Evolutionary conservation across 2,888 invertebrate genomes (phyloP), one percentile per base, ranked within the genome.

Genomic region (Dichetophora obliterata): DNA sequence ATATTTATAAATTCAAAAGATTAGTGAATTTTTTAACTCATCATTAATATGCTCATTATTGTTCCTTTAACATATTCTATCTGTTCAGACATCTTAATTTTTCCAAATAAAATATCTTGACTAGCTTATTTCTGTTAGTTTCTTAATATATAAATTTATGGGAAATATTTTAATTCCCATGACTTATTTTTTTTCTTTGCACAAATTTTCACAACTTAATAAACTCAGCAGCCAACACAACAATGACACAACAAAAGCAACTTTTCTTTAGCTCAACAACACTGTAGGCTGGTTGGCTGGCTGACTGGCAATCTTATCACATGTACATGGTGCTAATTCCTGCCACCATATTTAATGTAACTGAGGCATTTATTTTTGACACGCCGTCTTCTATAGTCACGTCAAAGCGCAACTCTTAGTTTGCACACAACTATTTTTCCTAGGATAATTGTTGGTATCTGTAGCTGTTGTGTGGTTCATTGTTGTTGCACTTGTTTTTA

Each of bases 361-460:
- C 81, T 81, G 82, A 81, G 73, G 73, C 82, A 82, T 82, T 83
- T 83, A 82, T 80, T 83, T 82, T 82, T 81, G 83, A 83, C 83
- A 82, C 83, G 82, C 81, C 81, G 82, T 81, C 80, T 81, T 82
- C 82, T 81, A 78, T 79, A 79, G 82, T 80, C 80, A 81, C 77
- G 80, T 80, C 77, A 77, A 80, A 63, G 66, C 57, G 37, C 75
- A 24, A 3, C 34, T 37, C 65, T 34, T 65, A n/a, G 16, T 22
- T 16, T 9, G 19, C 22, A 43, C 34, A 43, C 66, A 8, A 22
- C 43, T 66, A 22, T 66, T 19, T 24, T 22, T 37, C 66, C 34
- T 19, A 31, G 54, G 52, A 70, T 34, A 54, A 70, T 70, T 70
- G 43, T n/a, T 24, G 61, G 16, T 59, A 48, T 37, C 37, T 27